Percentiles rank a stretch among this genome's conserved stretches.
Evolutionary conservation across 2,113 vertebrate genomes (phyloP).

Genomic region (Pristiophorus japonicus): DNA sequence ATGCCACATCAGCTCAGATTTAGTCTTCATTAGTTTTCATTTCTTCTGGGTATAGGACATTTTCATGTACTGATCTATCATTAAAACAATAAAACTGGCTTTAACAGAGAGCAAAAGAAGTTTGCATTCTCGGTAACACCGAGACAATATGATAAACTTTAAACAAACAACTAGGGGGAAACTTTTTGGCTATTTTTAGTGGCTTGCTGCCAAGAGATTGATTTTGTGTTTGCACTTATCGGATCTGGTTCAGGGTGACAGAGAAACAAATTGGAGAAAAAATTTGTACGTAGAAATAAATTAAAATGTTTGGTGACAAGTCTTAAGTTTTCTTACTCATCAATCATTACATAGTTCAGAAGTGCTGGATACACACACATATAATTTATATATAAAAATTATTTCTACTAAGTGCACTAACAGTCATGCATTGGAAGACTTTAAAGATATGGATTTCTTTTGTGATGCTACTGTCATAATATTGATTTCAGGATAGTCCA

Average conservation of each 20-base stretch:
- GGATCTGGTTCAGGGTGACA: neutral
- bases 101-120: neutral
- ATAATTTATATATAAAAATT: neutral
- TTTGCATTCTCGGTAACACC: neutral
- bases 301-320: neutral
- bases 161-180: neutral
- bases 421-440: neutral
- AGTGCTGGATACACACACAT: neutral
- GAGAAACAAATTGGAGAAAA: neutral
- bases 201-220: neutral
- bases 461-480: neutral
- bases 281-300: neutral
- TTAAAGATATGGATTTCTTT: neutral
- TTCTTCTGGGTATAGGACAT: slow-evolving; percentile 12
- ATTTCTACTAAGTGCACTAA: neutral
- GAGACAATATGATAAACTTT: neutral
- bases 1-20: slow-evolving; percentile 28
- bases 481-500: neutral
- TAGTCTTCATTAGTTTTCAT: slow-evolving; percentile 20
- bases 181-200: neutral
- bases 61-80: neutral
- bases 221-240: neutral
- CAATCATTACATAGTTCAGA: neutral
- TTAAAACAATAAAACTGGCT: neutral
- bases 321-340: neutral